Conservation (phyloP, 2,888 invertebrate species). For the Tricholauxania praeusta region DNA sequence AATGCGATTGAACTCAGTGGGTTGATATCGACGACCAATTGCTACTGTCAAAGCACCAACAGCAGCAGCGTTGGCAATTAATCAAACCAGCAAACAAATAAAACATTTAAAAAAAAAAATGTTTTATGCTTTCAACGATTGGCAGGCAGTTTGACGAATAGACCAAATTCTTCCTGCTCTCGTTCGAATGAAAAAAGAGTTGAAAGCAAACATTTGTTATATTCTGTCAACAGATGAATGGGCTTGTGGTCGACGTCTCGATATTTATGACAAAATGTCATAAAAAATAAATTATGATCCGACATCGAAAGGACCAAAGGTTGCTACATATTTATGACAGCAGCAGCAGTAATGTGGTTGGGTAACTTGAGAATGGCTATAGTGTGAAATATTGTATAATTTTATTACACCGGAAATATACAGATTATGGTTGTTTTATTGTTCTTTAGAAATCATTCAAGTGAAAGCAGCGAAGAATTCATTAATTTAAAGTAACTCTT, state of each 20-base stretch:
- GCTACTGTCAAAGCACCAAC: too few relatives aligned
- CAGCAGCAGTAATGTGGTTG: too few relatives aligned
- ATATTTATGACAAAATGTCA: conserved; percentile 61
- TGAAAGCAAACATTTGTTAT: too few relatives aligned
- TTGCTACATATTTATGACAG: neutral
- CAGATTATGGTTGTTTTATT: too few relatives aligned
- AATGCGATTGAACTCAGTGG: too few relatives aligned
- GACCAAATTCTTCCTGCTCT: neutral
- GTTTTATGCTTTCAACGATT: conserved; percentile 15
- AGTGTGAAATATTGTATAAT: too few relatives aligned
- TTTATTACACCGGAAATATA: too few relatives aligned
- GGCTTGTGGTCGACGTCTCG: conserved; percentile 52
- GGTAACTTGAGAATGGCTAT: too few relatives aligned
- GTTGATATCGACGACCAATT: too few relatives aligned
- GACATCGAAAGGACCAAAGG: conserved; percentile 19
- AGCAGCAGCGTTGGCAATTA: conserved; percentile 5
- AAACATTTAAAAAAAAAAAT: neutral
- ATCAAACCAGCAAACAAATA: conserved; percentile 16
- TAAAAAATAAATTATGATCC: conserved; percentile 44
- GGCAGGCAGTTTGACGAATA: neutral
- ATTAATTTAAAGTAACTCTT: too few relatives aligned
- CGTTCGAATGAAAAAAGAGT: neutral
- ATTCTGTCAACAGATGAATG: conserved; percentile 31
- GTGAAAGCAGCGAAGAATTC: too few relatives aligned
- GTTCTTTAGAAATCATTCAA: too few relatives aligned